Percentiles rank a stretch among this genome's conserved stretches.
Evolutionary conservation across 2,888 invertebrate species (phyloP).

Genomic region (Agriopis leucophaearia): DNA sequence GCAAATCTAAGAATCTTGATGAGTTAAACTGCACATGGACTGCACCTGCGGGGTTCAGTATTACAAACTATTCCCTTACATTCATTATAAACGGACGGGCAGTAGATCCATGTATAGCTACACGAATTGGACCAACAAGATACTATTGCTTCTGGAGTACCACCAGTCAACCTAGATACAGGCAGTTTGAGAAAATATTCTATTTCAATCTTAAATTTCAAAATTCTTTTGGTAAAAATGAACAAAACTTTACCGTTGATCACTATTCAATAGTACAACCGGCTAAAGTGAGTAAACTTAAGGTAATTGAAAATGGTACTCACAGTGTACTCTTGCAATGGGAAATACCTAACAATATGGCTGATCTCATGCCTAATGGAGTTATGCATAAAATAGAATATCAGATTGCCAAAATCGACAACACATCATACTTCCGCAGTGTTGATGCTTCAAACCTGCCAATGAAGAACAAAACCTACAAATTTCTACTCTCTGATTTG

Average conservation of each 20-base stretch:
- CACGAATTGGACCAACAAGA: constrained; percentile 47
- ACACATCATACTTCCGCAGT: constrained; percentile 73
- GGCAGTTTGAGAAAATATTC: constrained; percentile 78
- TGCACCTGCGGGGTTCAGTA: constrained; percentile 77
- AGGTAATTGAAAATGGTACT: constrained; percentile 60
- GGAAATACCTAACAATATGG: constrained; percentile 71
- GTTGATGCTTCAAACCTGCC: constrained; percentile 68
- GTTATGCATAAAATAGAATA: constrained; percentile 79
- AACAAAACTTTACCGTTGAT: constrained; percentile 84
- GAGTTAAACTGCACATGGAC: constrained; percentile 92
- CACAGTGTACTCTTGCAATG: constrained; percentile 75
- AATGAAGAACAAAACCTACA: constrained; percentile 70
- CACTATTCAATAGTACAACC: constrained; percentile 85
- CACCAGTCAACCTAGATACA: constrained; percentile 73
- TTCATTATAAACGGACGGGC: constrained; percentile 61
- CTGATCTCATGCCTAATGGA: constrained; percentile 67
- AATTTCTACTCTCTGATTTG: constrained; percentile 82
- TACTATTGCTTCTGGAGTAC: constrained; percentile 68
- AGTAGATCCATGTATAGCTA: constrained; percentile 57
- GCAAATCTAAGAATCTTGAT: constrained; percentile 91
- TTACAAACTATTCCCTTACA: constrained; percentile 63
- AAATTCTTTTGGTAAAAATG: constrained; percentile 87
- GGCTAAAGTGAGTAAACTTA: constrained; percentile 64
- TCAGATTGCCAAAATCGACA: constrained; percentile 80
- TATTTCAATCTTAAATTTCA: constrained; percentile 86